Percentiles rank a stretch among this genome's conserved stretches.
Evolutionary conservation across 2,113 vertebrate species (phyloP).

Genomic region (Phodopus roborovskii): DNA sequence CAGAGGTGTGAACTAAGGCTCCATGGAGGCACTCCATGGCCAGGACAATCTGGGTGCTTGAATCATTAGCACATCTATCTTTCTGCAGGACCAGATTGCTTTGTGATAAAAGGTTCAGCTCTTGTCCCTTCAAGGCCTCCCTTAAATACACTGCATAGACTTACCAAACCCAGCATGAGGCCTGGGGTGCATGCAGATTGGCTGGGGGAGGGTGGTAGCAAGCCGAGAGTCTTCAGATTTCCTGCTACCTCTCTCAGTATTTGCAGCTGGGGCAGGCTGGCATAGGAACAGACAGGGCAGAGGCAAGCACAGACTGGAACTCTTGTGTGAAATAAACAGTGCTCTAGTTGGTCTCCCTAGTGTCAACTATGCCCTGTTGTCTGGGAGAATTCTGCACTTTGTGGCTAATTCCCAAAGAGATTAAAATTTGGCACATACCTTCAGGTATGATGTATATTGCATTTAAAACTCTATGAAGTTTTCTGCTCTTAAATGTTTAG

Average conservation of each 20-base stretch:
- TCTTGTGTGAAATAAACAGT: slow-evolving; percentile 55
- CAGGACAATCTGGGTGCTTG: neutral
- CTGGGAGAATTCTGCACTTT: neutral
- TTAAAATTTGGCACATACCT: neutral
- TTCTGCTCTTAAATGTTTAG: neutral
- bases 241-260: slow-evolving; percentile 54
- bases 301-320: slow-evolving; percentile 73
- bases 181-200: neutral
- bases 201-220: neutral
- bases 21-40: neutral
- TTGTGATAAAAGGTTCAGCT: neutral
- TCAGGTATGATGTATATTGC: neutral
- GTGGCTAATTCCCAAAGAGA: slow-evolving; percentile 12
- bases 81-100: neutral
- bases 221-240: neutral
- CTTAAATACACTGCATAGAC: neutral
- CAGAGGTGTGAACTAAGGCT: neutral
- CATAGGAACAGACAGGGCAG: slow-evolving; percentile 7
- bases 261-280: slow-evolving; percentile 67
- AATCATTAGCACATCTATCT: neutral
- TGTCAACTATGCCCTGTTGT: neutral
- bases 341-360: neutral
- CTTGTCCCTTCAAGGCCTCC: neutral
- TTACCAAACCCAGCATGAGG: neutral
- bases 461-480: neutral